Base-by-base conservation (phyloP, 2,797 vertebrate genomes). In the Menidia menidia region DNA sequence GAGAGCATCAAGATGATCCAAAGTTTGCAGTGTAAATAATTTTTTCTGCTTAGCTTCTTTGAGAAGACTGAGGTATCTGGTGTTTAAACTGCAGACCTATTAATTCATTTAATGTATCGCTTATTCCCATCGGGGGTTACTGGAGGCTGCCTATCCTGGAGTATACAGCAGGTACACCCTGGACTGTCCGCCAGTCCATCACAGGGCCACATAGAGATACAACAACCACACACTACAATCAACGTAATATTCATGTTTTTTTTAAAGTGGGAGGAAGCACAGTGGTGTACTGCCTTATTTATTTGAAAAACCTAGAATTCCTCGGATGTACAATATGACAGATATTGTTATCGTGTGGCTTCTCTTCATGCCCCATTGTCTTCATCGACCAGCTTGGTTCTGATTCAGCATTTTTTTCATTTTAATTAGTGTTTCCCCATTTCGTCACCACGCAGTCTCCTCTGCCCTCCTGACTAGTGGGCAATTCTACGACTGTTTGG, bases 401-500 rank as follows among this genome's bases (percentile, higher is more conserved):
- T 1, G 44, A 57, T 25, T 18, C 31, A 54, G 42, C 56, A 33
- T 19, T 53, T 43, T 6, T 7, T 19, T 30, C 3, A 25, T 58
- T 25, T 25, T 25, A 25, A 39, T 39, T 39, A 2, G 35, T 39
- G 41, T 43, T 43, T 59, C 18, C 30, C 19, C 7, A 31, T 4
- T 16, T 51, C 31, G 6, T 47, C 41, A 42, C 47, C 57, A 39
- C 35, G 10, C 35, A 39, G 35, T 39, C 35, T 39, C 35, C 35
- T 39, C 35, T 7, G 18, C 3, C 12, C 6, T 1, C 60, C 64
- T 2, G 25, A 32, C 47, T 42, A 59, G 9, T 45, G 30, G 8
- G 43, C 25, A 4, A 39, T 39, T 50, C 69, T 52, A 84, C 0
- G 53, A 53, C 12, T 59, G 35, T n/a, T 76, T 54, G 61, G 61